Evolutionary conservation across 2,113 vertebrate species (phyloP), one percentile per base, ranked within the genome.

Genomic region (Rattus norvegicus): DNA sequence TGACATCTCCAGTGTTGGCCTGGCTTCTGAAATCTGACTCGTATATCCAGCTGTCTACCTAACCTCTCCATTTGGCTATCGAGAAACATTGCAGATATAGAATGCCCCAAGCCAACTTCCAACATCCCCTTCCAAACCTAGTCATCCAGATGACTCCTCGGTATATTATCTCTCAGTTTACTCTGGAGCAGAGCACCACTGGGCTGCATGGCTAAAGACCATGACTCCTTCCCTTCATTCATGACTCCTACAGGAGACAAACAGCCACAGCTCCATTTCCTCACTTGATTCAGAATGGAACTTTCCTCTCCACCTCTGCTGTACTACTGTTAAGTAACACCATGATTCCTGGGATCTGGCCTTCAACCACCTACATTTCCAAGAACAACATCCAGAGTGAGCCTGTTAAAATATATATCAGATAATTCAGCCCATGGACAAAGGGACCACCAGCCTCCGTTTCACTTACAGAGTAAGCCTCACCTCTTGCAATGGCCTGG

Each of bases 1-100:
- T 56, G 26, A 63, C 36, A 72, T 26, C 33, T 70, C 8, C 10
- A 92, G 69, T 24, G 36, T 43, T 61, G 67, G 33, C 36, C 28
- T 87, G 49, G n/a, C 52, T 54, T 81, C 73, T 85, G 28, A 84
- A 90, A 88, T 77, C 75, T 90, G 30, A n/a, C 3, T n/a, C 59
- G 36, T 11, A 52, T 30, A n/a, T 4, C 5, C 14, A 73, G n/a
- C 4, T 16, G 16, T 22, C 47, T 7, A 49, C 17, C 33, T 73
- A n/a, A 69, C 39, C 43, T 56, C 49, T 30, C 39, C 4, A 33
- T 43, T 56, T 88, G 56, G n/a, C 67, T 94, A 73, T 36, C 8
- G 1, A 79, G 80, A 84, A 28, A 19, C 81, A 49, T 30, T 26
- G 33, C 30, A 88, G 54, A 63, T 0, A 1, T 43, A 65, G 47